Conservation (phyloP, 2,113 vertebrate genomes). For the Steatornis caripensis region DNA sequence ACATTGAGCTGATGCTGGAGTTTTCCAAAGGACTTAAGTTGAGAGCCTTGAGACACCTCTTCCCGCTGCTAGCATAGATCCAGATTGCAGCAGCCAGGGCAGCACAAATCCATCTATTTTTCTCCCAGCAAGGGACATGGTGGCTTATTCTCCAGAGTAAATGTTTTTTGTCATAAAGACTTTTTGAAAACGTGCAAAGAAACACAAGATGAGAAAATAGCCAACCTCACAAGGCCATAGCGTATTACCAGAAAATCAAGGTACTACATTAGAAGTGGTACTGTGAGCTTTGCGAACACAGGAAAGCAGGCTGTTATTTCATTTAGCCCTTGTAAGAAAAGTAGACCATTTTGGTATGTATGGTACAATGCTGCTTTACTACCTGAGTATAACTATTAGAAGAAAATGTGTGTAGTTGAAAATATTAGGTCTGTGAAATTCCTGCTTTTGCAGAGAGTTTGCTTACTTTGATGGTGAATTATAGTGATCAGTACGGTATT, state of each 20-base stretch:
- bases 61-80: not conserved
- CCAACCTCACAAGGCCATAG: not conserved
- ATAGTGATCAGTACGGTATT: not conserved
- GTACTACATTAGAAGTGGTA: not conserved
- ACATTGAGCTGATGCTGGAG: rapidly evolving
- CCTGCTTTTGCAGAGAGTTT: not conserved
- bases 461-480: not conserved
- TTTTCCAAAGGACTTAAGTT: not conserved
- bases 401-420: not conserved
- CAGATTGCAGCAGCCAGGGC: not conserved
- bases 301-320: not conserved
- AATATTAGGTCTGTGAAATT: not conserved
- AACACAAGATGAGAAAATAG: not conserved
- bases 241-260: not conserved
- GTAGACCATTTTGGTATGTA: not conserved
- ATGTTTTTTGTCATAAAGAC: not conserved
- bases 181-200: not conserved
- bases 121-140: not conserved
- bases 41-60: not conserved
- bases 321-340: not conserved
- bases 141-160: not conserved
- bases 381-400: not conserved
- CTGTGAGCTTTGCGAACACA: not conserved
- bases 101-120: not conserved
- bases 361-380: not conserved